Percentiles rank a stretch among this genome's conserved stretches.
These are phyloP conservation scores for Characodon lateralis DNA, from an alignment of 2,797 vertebrate species.

Conservation along the genomic window DNA sequence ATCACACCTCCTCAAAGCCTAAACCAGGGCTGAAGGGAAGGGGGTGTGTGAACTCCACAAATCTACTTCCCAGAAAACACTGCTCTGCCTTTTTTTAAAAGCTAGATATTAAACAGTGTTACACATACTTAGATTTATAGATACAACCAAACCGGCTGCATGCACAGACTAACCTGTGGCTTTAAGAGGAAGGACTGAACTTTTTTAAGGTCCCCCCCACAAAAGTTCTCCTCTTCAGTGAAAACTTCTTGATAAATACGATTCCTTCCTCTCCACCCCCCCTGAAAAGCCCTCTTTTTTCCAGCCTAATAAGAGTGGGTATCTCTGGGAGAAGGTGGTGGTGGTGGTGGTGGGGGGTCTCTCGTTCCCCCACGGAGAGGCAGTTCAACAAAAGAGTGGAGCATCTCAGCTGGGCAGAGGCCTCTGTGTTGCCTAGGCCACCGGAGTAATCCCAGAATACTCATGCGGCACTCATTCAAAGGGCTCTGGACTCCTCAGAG, in stretches of 20 bases:
- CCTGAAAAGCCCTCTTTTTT: conserved; percentile 40
- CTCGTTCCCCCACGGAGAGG: conserved; percentile 76
- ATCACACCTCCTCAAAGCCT: conserved; percentile 76
- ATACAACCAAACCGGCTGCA: conserved; percentile 15
- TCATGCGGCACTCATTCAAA: conserved; percentile 82
- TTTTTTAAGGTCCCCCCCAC: conserved; percentile 65
- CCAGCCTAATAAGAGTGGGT: conserved; percentile 62
- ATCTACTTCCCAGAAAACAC: conserved; percentile 42
- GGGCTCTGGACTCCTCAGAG: conserved; percentile 74
- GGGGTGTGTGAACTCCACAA: conserved; percentile 37
- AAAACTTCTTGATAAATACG: conserved; percentile 78
- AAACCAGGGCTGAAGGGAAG: conserved; percentile 30
- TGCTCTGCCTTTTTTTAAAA: not conserved
- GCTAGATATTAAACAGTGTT: not conserved
- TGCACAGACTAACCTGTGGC: conserved; percentile 44
- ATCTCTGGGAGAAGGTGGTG: conserved; percentile 27
- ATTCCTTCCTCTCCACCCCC: conserved; percentile 75
- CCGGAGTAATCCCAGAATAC: conserved; percentile 83
- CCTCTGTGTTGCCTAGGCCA: conserved; percentile 78
- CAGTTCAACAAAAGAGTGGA: conserved; percentile 81
- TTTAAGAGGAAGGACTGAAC: conserved; percentile 43
- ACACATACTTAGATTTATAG: conserved; percentile 19
- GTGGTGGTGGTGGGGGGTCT: conserved; percentile 24
- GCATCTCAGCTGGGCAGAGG: conserved; percentile 84
- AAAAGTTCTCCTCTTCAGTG: conserved; percentile 51